Conservation (phyloP, 2,888 invertebrate species). For the Drosophila kuntzei region DNA sequence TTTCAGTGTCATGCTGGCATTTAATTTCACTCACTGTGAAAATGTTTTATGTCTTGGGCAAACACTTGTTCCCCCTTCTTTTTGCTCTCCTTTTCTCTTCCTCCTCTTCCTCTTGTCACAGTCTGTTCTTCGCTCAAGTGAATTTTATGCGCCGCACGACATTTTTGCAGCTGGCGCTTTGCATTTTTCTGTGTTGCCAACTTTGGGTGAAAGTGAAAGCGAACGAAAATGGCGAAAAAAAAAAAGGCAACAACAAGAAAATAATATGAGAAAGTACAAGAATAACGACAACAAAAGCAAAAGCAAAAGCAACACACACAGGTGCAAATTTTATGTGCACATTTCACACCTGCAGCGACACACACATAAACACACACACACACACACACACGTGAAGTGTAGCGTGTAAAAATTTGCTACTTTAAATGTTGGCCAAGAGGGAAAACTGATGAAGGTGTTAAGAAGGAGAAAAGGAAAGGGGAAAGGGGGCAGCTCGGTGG, state of each 20-base stretch:
- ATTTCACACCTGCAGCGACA: slow-evolving; percentile 72
- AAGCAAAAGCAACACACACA: slow-evolving; percentile 36
- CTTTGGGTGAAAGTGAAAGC: slow-evolving; percentile 68
- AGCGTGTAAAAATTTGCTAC: slow-evolving; percentile 71
- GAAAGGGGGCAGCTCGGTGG: slow-evolving; percentile 23
- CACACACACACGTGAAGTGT: slow-evolving; percentile 10
- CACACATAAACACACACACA: slow-evolving; percentile 24
- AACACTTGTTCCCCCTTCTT: slow-evolving; percentile 59
- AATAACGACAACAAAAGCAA: slow-evolving; percentile 42
- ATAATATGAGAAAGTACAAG: slow-evolving; percentile 14
- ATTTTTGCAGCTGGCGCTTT: slow-evolving; percentile 73
- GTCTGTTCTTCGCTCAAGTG: slow-evolving; percentile 47
- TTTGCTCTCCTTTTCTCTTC: neutral
- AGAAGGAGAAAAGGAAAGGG: neutral
- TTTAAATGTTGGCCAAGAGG: slow-evolving; percentile 68
- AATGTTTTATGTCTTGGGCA: slow-evolving; percentile 80
- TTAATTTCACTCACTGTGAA: slow-evolving; percentile 80
- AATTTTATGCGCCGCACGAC: slow-evolving; percentile 75
- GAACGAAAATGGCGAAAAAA: slow-evolving; percentile 37
- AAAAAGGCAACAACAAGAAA: slow-evolving; percentile 13
- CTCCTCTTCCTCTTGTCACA: neutral
- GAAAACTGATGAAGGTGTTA: slow-evolving; percentile 10
- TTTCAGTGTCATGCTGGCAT: slow-evolving; percentile 80
- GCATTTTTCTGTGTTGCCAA: slow-evolving; percentile 47
- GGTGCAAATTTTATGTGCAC: slow-evolving; percentile 78